phyloP scores from a whole-genome alignment of 1,140 invertebrate genomes.

The Glossosoma conforme region DNA sequence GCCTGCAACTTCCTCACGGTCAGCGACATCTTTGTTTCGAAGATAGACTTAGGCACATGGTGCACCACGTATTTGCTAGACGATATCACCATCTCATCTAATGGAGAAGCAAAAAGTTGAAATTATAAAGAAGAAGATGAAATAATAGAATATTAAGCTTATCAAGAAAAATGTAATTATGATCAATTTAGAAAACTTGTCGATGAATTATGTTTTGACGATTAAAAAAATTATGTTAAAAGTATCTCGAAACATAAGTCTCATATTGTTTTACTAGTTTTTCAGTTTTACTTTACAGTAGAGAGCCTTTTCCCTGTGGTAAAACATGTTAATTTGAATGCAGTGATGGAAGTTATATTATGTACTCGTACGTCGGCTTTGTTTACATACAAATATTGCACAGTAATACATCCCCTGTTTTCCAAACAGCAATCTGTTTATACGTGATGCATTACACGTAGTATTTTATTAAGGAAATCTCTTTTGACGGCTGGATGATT shows the following conservation, averaged over 20 bases:
- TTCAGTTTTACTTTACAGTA: no score
- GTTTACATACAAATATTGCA: no score
- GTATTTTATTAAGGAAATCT: constrained; percentile 28
- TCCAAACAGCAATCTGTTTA: constrained; percentile 11
- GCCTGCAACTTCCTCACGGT: constrained; percentile 72
- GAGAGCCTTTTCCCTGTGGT: no score
- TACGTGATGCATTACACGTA: constrained; percentile 14
- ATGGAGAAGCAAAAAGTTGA: constrained; percentile 22
- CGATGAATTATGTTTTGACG: background rate
- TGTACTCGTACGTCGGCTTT: no score
- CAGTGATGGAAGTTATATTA: no score
- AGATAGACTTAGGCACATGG: constrained; percentile 62
- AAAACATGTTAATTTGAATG: no score
- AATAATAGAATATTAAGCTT: no score
- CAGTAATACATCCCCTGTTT: no score
- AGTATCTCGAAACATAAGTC: background rate
- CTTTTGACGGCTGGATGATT: constrained; percentile 27
- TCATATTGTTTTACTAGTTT: background rate
- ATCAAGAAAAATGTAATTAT: no score
- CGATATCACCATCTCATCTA: constrained; percentile 79
- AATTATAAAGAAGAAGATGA: no score
- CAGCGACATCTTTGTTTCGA: constrained; percentile 79
- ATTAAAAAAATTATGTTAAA: constrained; percentile 1
- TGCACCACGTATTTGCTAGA: constrained; percentile 79
- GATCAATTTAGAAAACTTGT: no score